Evolutionary conservation across 2,888 invertebrate species (phyloP).

Genomic region (Rotaria magnacalcarata): DNA sequence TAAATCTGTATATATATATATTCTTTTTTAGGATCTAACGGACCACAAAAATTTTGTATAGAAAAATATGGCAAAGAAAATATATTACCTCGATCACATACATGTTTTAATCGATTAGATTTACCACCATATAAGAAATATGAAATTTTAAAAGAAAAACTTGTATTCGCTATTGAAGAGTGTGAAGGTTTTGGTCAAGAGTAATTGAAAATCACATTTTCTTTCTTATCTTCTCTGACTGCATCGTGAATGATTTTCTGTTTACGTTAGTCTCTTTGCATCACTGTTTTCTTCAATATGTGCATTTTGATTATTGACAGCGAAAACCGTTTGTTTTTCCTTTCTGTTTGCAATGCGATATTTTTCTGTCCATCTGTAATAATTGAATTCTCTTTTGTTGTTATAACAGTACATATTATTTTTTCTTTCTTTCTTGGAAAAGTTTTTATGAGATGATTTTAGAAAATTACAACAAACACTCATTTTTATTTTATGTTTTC

Average conservation of each 20-base stretch:
- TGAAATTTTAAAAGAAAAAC: constrained; percentile 93
- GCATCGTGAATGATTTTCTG: neutral
- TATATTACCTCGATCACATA: constrained; percentile 95
- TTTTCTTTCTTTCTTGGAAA: neutral
- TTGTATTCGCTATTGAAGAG: constrained; percentile 95
- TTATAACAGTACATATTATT: constrained; percentile 25
- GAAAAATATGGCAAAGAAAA: constrained; percentile 99
- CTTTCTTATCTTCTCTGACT: neutral
- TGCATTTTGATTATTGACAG: neutral
- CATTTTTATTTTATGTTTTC: neutral
- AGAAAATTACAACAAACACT: neutral
- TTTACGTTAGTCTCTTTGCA: neutral
- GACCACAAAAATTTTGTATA: constrained; percentile 96
- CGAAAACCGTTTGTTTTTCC: neutral
- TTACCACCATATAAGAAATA: constrained; percentile 97
- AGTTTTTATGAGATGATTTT: neutral
- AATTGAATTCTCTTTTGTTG: neutral
- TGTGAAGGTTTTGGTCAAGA: constrained; percentile 67
- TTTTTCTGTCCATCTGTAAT: neutral
- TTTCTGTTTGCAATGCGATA: neutral
- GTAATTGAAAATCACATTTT: neutral
- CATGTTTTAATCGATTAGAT: constrained; percentile 96
- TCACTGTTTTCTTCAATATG: neutral
- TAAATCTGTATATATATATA: neutral
- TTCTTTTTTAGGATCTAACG: constrained; percentile 71